Conservation (phyloP, 2,113 vertebrate genomes). For the Cromileptes altivelis region DNA sequence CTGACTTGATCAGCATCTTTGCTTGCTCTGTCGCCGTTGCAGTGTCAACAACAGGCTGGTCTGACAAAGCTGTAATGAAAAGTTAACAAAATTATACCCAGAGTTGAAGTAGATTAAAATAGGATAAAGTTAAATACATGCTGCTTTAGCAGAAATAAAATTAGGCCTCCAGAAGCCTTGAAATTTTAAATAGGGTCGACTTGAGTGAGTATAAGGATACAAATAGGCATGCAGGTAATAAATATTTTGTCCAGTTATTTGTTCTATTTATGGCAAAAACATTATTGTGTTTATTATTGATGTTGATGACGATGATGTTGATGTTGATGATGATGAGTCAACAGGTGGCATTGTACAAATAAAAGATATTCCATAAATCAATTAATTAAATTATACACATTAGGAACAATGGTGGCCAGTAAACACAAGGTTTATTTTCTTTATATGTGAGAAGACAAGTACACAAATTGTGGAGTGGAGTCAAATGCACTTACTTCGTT, state of each 20-base stretch:
- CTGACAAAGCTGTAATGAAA: slow-evolving; percentile 86
- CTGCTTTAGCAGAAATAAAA: background rate
- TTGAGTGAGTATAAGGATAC: background rate
- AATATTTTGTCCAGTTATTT: background rate
- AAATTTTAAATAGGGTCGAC: background rate
- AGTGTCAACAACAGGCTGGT: slow-evolving; percentile 93
- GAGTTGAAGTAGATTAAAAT: background rate
- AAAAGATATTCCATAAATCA: background rate
- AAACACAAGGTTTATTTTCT: background rate
- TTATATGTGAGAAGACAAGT: background rate
- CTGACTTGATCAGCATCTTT: slow-evolving; percentile 94
- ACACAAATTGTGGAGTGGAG: background rate
- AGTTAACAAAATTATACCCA: background rate
- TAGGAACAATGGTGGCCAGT: background rate
- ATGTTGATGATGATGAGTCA: too few relatives aligned
- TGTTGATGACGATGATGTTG: too few relatives aligned
- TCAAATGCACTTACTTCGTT: slow-evolving; percentile 86
- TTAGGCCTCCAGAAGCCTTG: background rate
- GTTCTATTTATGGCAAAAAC: background rate
- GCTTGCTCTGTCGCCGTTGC: slow-evolving; percentile 94
- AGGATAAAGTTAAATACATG: background rate
- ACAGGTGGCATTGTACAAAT: background rate
- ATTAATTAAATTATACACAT: background rate
- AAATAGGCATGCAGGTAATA: background rate
- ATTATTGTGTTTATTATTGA: background rate